Conservation (phyloP, 2,888 invertebrate species). For the Hedychridium roseum region DNA sequence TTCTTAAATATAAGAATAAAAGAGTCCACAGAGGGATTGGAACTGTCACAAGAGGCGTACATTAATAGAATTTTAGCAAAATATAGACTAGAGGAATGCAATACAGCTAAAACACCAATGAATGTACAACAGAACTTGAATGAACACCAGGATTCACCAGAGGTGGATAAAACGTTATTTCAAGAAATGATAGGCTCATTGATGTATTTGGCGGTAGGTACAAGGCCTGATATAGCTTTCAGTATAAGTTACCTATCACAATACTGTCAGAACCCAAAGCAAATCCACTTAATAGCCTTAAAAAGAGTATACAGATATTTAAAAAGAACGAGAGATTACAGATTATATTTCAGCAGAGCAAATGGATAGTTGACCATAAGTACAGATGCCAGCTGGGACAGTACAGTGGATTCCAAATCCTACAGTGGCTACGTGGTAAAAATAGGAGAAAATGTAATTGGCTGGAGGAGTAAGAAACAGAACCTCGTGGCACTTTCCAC, state of each 20-base stretch:
- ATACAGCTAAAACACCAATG: too few relatives aligned
- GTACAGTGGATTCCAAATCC: slow-evolving; percentile 4
- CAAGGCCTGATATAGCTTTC: background rate
- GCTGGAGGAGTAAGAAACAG: slow-evolving; percentile 5
- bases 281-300: slow-evolving; percentile 1
- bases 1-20: too few relatives aligned
- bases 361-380: too few relatives aligned
- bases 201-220: background rate
- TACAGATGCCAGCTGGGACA: slow-evolving; percentile 6
- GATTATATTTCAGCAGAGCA: too few relatives aligned
- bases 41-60: too few relatives aligned
- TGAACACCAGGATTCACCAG: too few relatives aligned
- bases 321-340: too few relatives aligned
- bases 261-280: slow-evolving; percentile 7
- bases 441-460: background rate
- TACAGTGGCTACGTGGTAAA: background rate
- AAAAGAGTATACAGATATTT: slow-evolving; percentile 9
- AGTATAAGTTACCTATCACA: slow-evolving; percentile 1
- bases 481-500: slow-evolving; percentile 2
- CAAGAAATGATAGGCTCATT: background rate
- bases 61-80: too few relatives aligned
- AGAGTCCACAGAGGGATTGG: too few relatives aligned
- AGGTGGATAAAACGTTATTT: background rate
- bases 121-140: too few relatives aligned
- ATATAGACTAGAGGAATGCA: too few relatives aligned